A percentile compares a stretch with the other conserved stretches of the same genome.
Evolutionary conservation across 2,113 vertebrate species (phyloP).

Genomic region (Oreamnos americanus): DNA sequence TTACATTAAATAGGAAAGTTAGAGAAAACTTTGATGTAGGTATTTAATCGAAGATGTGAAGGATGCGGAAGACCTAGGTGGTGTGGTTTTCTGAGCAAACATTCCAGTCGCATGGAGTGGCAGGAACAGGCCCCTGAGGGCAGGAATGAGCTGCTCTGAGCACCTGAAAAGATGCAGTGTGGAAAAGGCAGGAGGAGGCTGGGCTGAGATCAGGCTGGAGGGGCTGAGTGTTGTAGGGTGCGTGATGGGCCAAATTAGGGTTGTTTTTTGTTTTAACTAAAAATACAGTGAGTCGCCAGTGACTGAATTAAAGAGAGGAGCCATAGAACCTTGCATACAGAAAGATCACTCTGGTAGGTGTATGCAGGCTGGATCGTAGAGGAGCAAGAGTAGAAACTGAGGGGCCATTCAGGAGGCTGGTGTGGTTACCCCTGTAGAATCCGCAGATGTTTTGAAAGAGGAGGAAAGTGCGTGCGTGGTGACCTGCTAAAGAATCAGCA

Average conservation of each 20-base stretch:
- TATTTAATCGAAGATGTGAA: neutral
- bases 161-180: neutral
- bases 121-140: neutral
- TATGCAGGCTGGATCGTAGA: neutral
- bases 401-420: neutral
- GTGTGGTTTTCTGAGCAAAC: neutral
- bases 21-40: neutral
- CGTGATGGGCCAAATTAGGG: neutral
- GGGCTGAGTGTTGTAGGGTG: neutral
- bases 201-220: neutral
- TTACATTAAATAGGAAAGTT: neutral
- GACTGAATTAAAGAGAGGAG: neutral
- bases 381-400: neutral
- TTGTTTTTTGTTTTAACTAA: neutral
- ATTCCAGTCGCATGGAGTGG: neutral
- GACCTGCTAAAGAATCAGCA: neutral
- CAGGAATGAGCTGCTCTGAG: neutral
- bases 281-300: neutral
- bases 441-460: accelerated
- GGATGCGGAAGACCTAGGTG: neutral
- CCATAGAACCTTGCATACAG: neutral
- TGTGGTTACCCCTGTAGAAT: neutral
- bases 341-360: neutral
- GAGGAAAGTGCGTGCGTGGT: accelerated
- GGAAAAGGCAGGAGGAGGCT: neutral